Conservation (phyloP, 2,113 vertebrate species). For the Heterotilapia buettikoferi region DNA sequence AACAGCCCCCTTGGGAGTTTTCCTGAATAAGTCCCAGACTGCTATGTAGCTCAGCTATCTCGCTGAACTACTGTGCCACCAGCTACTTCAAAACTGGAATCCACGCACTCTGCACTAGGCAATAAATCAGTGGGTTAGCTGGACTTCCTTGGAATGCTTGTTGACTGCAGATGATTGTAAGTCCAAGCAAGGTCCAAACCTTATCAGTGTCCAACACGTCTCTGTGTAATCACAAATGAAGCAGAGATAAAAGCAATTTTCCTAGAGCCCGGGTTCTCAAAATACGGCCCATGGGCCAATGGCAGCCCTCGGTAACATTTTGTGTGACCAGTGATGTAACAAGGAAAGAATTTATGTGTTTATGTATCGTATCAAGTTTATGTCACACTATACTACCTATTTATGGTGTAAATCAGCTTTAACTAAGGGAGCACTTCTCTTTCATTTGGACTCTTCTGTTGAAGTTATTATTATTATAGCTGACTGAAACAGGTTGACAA, state of each 20-base stretch:
- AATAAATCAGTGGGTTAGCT: slow-evolving; percentile 53
- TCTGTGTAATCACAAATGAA: slow-evolving; percentile 29
- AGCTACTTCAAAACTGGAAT: slow-evolving; percentile 53
- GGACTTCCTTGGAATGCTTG: slow-evolving; percentile 60
- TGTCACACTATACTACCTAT: background rate
- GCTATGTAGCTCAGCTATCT: slow-evolving; percentile 47
- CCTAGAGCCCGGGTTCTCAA: background rate
- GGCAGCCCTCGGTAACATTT: background rate
- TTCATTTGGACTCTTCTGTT: background rate
- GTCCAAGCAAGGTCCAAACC: slow-evolving; percentile 66
- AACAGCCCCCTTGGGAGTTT: slow-evolving; percentile 53
- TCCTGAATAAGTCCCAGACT: slow-evolving; percentile 60
- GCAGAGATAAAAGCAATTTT: slow-evolving; percentile 11
- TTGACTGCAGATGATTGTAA: slow-evolving; percentile 50
- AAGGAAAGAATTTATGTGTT: background rate
- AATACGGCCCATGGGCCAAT: background rate
- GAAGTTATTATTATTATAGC: background rate
- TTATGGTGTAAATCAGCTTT: background rate
- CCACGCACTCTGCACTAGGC: slow-evolving; percentile 31
- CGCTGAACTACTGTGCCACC: slow-evolving; percentile 48
- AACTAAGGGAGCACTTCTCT: background rate
- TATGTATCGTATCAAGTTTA: background rate
- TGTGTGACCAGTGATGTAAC: background rate
- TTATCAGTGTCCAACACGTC: slow-evolving; percentile 62
- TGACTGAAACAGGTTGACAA: background rate